These are phyloP conservation scores for Hirtodrosophila trivittata DNA, from an alignment of 2,888 invertebrate species.

Conservation along the genomic window DNA sequence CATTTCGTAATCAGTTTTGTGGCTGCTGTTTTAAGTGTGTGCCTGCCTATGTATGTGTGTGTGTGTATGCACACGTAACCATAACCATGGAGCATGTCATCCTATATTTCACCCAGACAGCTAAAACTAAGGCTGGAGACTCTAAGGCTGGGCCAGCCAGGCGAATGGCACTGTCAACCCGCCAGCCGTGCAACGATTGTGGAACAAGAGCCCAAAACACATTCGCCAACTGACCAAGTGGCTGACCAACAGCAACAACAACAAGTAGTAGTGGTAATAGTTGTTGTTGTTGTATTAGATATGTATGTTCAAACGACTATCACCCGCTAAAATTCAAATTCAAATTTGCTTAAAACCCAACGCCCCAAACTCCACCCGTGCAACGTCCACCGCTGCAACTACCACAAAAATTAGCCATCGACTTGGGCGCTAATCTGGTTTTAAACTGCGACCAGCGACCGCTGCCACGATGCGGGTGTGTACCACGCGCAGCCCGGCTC, in stretches of 20 bases:
- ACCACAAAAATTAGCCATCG: constrained; percentile 74
- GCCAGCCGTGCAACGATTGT: constrained; percentile 54
- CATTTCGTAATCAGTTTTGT: constrained; percentile 73
- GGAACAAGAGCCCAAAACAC: constrained; percentile 49
- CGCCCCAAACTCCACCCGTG: constrained; percentile 23
- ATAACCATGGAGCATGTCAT: constrained; percentile 77
- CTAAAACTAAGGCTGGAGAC: constrained; percentile 12
- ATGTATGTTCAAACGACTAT: constrained; percentile 67
- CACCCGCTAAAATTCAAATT: constrained; percentile 81
- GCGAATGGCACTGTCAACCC: constrained; percentile 68
- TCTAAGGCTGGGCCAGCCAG: constrained; percentile 26
- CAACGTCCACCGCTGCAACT: background rate
- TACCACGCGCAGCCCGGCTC: constrained; percentile 50
- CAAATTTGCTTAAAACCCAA: constrained; percentile 71
- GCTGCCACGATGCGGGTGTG: constrained; percentile 79
- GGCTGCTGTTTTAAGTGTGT: constrained; percentile 37
- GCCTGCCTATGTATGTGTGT: constrained; percentile 14
- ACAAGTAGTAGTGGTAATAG: constrained; percentile 1
- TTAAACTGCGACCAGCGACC: constrained; percentile 65
- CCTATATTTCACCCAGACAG: constrained; percentile 74
- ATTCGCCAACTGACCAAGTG: constrained; percentile 79
- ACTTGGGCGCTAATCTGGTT: constrained; percentile 81
- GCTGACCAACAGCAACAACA: constrained; percentile 35
- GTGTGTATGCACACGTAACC: constrained; percentile 65
- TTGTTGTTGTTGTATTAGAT: constrained; percentile 41